These are phyloP conservation scores for Cyprinus carpio DNA, from an alignment of 2,113 vertebrate genomes.

Conservation along the genomic window DNA sequence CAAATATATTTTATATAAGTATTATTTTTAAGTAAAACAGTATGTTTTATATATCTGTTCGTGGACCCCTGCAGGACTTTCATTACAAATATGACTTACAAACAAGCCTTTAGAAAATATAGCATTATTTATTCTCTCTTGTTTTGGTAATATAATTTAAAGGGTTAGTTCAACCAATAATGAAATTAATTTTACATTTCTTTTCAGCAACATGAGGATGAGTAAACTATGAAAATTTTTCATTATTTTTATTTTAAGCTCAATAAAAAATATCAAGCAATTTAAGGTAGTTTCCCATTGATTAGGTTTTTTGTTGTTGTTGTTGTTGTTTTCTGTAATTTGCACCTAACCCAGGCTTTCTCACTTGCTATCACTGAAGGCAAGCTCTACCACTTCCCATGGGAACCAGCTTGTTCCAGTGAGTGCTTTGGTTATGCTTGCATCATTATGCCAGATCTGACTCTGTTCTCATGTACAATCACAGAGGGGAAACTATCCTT, in stretches of 20 bases:
- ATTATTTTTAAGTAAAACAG: too few relatives aligned
- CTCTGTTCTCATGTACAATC: slow-evolving; percentile 4
- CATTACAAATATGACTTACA: background rate
- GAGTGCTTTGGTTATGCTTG: slow-evolving; percentile 5
- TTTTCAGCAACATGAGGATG: too few relatives aligned
- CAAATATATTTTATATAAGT: background rate
- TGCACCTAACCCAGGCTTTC: slow-evolving; percentile 7
- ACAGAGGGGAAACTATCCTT: slow-evolving; percentile 25
- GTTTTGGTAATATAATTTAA: too few relatives aligned
- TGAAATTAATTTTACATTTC: too few relatives aligned
- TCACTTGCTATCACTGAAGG: background rate
- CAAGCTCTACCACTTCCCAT: background rate
- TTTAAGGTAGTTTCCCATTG: background rate
- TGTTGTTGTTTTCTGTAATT: too few relatives aligned
- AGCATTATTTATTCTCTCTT: too few relatives aligned
- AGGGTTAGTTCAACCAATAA: too few relatives aligned
- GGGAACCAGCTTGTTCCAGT: background rate
- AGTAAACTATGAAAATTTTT: too few relatives aligned
- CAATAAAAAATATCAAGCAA: too few relatives aligned
- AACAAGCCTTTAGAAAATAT: background rate
- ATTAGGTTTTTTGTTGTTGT: background rate
- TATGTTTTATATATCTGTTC: too few relatives aligned
- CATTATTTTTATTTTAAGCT: too few relatives aligned
- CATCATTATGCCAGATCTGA: slow-evolving; percentile 14
- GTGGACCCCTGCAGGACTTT: too few relatives aligned